Evolutionary conservation across 2,113 vertebrate genomes (phyloP).

Genomic region (Struthio camelus): DNA sequence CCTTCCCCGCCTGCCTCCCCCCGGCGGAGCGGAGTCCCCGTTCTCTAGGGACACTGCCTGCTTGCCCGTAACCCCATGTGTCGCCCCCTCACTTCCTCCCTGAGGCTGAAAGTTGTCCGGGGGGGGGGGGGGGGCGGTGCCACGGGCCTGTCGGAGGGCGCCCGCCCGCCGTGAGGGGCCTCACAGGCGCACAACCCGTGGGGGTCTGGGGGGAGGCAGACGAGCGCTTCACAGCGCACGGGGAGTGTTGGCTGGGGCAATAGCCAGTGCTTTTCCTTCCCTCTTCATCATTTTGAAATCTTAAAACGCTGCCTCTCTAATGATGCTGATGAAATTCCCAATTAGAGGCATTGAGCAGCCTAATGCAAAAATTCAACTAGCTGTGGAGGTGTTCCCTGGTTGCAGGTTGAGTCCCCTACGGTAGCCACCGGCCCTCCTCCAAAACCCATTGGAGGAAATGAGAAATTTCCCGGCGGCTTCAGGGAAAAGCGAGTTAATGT

Average conservation of each 20-base stretch:
- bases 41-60: too few species aligned
- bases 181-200: rapidly evolving
- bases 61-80: too few species aligned
- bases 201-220: neutral
- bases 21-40: rapidly evolving
- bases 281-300: neutral
- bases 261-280: neutral
- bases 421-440: neutral
- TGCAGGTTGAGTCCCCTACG: neutral
- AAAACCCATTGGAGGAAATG: neutral
- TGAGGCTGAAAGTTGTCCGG: too few species aligned
- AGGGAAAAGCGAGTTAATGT: neutral
- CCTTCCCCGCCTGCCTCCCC: neutral
- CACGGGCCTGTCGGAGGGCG: neutral
- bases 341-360: neutral
- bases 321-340: neutral
- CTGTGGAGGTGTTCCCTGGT: neutral
- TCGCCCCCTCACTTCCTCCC: neutral
- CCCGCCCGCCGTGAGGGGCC: neutral
- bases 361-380: neutral
- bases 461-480: neutral
- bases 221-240: neutral
- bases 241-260: neutral
- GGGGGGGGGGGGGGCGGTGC: neutral
- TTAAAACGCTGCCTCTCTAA: neutral